Percentiles rank a stretch among this genome's conserved stretches.
These are phyloP conservation scores for Pseudomyrmex concolor DNA, from an alignment of 1,140 invertebrate species.

Conservation along the genomic window DNA sequence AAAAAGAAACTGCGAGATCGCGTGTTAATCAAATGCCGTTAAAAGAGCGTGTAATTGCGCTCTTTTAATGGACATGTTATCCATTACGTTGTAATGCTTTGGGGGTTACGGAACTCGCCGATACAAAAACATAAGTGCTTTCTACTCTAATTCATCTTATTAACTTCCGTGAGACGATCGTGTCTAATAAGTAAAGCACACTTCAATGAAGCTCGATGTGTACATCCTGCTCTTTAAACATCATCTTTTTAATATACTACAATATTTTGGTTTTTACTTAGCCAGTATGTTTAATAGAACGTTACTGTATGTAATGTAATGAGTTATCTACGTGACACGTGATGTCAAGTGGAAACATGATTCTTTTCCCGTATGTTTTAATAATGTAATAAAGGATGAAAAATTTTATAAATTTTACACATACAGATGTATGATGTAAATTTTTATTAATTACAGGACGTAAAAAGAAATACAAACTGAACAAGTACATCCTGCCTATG, in stretches of 20 bases:
- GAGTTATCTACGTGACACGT: too few species aligned
- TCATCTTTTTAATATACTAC: conserved; percentile 5
- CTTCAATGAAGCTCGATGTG: conserved; percentile 26
- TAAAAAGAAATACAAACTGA: conserved; percentile 77
- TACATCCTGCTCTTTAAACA: conserved; percentile 23
- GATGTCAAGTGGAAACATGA: neutral
- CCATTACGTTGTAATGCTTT: conserved; percentile 40
- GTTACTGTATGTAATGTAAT: conserved; percentile 22
- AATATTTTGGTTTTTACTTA: conserved; percentile 8
- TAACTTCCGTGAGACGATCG: conserved; percentile 37
- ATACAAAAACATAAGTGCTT: conserved; percentile 63
- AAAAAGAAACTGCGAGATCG: conserved; percentile 22
- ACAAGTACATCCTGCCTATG: conserved; percentile 86
- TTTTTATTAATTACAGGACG: conserved; percentile 59
- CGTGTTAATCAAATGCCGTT: conserved; percentile 1
- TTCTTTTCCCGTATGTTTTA: neutral
- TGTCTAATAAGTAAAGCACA: conserved; percentile 56
- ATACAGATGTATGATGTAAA: neutral
- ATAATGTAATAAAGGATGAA: too few species aligned
- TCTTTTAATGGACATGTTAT: neutral
- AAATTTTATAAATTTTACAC: neutral
- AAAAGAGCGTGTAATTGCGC: conserved; percentile 56
- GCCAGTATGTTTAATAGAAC: conserved; percentile 21
- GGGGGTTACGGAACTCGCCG: conserved; percentile 27
- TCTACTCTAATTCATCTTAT: conserved; percentile 70